Evolutionary conservation across 1,140 invertebrate species (phyloP).

Genomic region (Atta cephalotes): DNA sequence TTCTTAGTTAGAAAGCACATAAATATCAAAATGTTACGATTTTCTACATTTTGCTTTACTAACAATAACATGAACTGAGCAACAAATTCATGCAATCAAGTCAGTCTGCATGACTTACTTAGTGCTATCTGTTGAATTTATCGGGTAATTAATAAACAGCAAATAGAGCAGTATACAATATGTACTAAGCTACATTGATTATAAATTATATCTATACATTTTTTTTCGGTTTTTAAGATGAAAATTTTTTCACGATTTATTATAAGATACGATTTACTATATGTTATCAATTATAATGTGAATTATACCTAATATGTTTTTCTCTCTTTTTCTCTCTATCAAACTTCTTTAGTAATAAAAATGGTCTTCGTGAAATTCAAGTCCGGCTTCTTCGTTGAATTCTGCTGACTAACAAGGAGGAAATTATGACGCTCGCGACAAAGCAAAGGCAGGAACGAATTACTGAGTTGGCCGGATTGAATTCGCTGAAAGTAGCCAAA

Average conservation of each 20-base stretch:
- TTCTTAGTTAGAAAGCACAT: too few species aligned
- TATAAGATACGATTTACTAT: not conserved
- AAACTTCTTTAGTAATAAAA: not conserved
- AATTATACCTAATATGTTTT: not conserved
- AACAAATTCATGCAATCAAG: too few species aligned
- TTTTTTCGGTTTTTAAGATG: not conserved
- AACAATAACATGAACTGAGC: too few species aligned
- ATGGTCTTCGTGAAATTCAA: constrained; percentile 8
- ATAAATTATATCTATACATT: not conserved
- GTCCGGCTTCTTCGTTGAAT: constrained; percentile 23
- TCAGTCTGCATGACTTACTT: too few species aligned
- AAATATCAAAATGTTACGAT: too few species aligned
- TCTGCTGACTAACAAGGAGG: constrained; percentile 32
- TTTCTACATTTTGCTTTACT: too few species aligned
- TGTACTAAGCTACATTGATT: not conserved
- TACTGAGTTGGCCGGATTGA: constrained; percentile 42
- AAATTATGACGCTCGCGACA: constrained; percentile 44
- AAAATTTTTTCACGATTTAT: not conserved
- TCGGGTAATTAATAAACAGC: too few species aligned
- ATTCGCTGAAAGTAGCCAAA: constrained; percentile 31
- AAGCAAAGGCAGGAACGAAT: constrained; percentile 39
- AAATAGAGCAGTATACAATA: too few species aligned
- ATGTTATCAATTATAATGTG: not conserved
- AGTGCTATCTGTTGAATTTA: too few species aligned
- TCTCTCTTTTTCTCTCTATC: not conserved